phyloP scores from a whole-genome alignment of 1,140 invertebrate genomes.

The Zelostemma sp. region DNA sequence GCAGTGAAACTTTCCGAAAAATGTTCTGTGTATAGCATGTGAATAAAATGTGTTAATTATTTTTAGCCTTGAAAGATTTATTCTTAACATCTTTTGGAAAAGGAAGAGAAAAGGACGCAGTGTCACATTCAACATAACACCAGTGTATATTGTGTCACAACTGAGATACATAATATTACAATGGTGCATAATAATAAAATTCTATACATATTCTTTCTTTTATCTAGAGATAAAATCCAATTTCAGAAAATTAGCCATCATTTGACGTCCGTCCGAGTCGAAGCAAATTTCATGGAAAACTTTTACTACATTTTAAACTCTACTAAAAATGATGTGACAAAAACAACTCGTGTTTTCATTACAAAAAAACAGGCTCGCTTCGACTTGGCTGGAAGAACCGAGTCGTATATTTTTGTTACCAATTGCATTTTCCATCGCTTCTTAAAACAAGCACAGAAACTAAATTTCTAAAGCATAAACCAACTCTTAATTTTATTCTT shows the following conservation, averaged over 20 bases:
- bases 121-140: conserved; percentile 71
- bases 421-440: conserved; percentile 29
- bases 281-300: conserved; percentile 27
- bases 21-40: conserved; percentile 1
- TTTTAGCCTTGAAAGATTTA: too few relatives aligned
- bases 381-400: conserved; percentile 55
- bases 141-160: conserved; percentile 70
- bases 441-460: conserved; percentile 59
- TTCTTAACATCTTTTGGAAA: not conserved
- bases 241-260: conserved; percentile 54
- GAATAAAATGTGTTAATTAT: too few relatives aligned
- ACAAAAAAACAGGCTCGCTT: conserved; percentile 33
- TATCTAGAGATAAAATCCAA: conserved; percentile 65
- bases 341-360: too few relatives aligned
- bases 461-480: conserved; percentile 67
- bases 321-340: too few relatives aligned
- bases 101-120: conserved; percentile 41
- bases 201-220: conserved; percentile 69
- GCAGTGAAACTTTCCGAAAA: not conserved
- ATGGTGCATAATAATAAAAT: conserved; percentile 71
- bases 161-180: conserved; percentile 71
- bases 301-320: not conserved
- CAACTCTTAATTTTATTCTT: conserved; percentile 63
- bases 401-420: conserved; percentile 32
- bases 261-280: conserved; percentile 57